These are phyloP conservation scores for Oxygymnocypris stewartii DNA, from an alignment of 2,113 vertebrate genomes.

Conservation along the genomic window DNA sequence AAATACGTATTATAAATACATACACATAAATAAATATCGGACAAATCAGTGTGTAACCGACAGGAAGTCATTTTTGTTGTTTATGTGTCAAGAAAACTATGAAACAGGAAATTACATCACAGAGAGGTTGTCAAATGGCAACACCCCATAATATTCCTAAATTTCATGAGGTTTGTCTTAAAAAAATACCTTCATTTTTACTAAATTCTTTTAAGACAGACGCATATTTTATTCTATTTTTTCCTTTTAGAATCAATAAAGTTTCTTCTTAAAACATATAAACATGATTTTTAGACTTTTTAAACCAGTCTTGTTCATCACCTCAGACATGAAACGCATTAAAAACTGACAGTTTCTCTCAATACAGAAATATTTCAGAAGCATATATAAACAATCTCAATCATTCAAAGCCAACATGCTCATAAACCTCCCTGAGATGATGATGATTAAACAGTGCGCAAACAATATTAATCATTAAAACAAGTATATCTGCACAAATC, in stretches of 20 bases:
- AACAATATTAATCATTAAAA: neutral
- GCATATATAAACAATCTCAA: neutral
- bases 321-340: neutral
- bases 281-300: neutral
- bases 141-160: neutral
- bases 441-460: neutral
- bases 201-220: too few species aligned
- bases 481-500: neutral
- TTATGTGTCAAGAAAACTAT: neutral
- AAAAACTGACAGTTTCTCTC: neutral
- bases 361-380: neutral
- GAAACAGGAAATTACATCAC: conserved; percentile 10
- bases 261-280: neutral
- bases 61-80: neutral
- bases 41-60: neutral
- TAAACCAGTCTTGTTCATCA: neutral
- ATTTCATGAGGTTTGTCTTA: neutral
- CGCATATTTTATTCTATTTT: neutral
- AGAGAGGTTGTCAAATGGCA: neutral
- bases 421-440: neutral
- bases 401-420: neutral
- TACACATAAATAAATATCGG: neutral
- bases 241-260: neutral
- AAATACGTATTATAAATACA: neutral
- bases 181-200: neutral